Percentiles rank a stretch among this genome's conserved stretches.
phyloP scores from a whole-genome alignment of 2,113 vertebrate genomes.

The Mustelus asterias region DNA sequence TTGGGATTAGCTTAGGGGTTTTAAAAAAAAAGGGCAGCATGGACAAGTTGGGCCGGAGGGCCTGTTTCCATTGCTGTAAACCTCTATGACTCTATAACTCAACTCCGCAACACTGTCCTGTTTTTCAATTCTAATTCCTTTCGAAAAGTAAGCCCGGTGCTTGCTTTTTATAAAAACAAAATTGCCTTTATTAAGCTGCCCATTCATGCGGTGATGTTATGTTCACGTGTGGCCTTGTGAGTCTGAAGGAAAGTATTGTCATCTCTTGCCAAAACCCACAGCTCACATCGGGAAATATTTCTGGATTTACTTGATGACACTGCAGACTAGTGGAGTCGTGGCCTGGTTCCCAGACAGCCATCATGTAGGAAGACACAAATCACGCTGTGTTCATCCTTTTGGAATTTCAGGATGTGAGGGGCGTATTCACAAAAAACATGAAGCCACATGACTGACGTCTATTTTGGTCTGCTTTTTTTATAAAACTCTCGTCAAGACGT shows the following conservation, averaged over 20 bases:
- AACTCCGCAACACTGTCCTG: no score
- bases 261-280: not conserved
- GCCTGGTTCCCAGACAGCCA: not conserved
- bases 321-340: not conserved
- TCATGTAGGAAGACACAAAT: not conserved
- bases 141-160: no score
- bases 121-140: no score
- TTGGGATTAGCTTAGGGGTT: no score
- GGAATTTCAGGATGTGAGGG: not conserved
- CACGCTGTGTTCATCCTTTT: not conserved
- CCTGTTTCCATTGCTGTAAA: no score
- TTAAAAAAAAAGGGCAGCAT: no score
- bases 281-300: not conserved
- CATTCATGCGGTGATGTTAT: not conserved
- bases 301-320: not conserved
- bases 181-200: no score
- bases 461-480: not conserved
- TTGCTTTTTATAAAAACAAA: no score
- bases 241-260: not conserved
- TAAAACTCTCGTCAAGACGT: not conserved
- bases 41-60: no score
- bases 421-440: not conserved
- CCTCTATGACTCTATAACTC: no score
- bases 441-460: not conserved
- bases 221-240: no score